Evolutionary conservation across 2,113 vertebrate species (phyloP).

Genomic region (Gobiocypris rarus): DNA sequence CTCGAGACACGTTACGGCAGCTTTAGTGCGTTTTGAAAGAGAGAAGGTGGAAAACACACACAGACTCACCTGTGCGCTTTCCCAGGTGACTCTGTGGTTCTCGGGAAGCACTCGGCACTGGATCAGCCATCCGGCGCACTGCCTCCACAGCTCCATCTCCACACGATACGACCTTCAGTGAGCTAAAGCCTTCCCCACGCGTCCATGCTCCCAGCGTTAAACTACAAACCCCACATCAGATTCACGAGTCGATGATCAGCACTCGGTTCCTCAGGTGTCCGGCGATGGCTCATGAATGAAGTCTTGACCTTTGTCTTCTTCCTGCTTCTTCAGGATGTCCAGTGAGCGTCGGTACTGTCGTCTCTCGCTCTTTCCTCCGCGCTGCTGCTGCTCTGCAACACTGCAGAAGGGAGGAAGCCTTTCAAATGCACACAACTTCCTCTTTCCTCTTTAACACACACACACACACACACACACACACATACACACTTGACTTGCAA

Average conservation of each 20-base stretch:
- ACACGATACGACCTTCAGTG: neutral
- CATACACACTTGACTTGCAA: slow-evolving; percentile 29
- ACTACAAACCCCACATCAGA: neutral
- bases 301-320: neutral
- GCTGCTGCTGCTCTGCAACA: slow-evolving; percentile 37
- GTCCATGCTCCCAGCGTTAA: neutral
- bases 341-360: neutral
- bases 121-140: slow-evolving; percentile 89
- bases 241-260: too few relatives aligned
- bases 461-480: slow-evolving; percentile 11
- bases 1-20: too few relatives aligned
- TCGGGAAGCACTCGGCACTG: slow-evolving; percentile 88
- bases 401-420: slow-evolving; percentile 57
- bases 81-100: slow-evolving; percentile 89
- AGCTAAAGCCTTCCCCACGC: neutral
- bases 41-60: too few relatives aligned
- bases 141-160: slow-evolving; percentile 90
- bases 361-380: neutral
- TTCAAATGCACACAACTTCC: slow-evolving; percentile 59
- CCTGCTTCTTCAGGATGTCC: neutral
- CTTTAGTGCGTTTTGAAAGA: too few relatives aligned
- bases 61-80: slow-evolving; percentile 82
- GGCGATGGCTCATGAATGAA: neutral
- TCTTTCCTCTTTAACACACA: slow-evolving; percentile 47
- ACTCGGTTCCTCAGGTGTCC: too few relatives aligned